phyloP scores from a whole-genome alignment of 2,797 vertebrate genomes.

The Propithecus deckenii region DNA sequence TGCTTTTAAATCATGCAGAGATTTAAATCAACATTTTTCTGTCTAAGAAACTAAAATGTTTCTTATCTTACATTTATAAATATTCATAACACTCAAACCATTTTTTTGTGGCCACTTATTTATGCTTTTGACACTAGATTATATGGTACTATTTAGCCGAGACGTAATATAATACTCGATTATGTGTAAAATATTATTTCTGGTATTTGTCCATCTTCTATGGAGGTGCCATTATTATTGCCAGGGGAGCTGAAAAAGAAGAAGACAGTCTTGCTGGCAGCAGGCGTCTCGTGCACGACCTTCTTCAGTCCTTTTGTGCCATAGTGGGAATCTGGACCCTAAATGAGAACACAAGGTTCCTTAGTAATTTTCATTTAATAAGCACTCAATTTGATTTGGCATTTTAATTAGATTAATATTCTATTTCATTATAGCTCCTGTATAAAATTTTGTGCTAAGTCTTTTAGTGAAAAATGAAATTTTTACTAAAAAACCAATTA shows the following conservation, averaged over 20 bases:
- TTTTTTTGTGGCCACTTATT: constrained; percentile 54
- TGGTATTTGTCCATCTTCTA: constrained; percentile 99
- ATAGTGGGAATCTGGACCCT: constrained; percentile 98
- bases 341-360: constrained; percentile 47
- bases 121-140: constrained; percentile 57
- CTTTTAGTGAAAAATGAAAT: constrained; percentile 14
- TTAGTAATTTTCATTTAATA: not conserved
- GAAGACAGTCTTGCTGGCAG: constrained; percentile 97
- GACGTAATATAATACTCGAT: constrained; percentile 5
- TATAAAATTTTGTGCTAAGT: not conserved
- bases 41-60: constrained; percentile 76
- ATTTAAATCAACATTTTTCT: constrained; percentile 68
- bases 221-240: constrained; percentile 98
- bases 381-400: not conserved
- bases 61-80: constrained; percentile 67
- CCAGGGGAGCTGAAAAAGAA: constrained; percentile 97
- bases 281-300: constrained; percentile 93
- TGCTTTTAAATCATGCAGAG: constrained; percentile 65
- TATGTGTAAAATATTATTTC: constrained; percentile 99
- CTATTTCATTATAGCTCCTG: not conserved
- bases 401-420: not conserved
- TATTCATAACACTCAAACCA: constrained; percentile 73
- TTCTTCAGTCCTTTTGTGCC: constrained; percentile 98
- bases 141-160: not conserved
- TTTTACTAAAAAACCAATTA: constrained; percentile 33